phyloP scores from a whole-genome alignment of 2,113 vertebrate genomes.

The Crotalus helleri region DNA sequence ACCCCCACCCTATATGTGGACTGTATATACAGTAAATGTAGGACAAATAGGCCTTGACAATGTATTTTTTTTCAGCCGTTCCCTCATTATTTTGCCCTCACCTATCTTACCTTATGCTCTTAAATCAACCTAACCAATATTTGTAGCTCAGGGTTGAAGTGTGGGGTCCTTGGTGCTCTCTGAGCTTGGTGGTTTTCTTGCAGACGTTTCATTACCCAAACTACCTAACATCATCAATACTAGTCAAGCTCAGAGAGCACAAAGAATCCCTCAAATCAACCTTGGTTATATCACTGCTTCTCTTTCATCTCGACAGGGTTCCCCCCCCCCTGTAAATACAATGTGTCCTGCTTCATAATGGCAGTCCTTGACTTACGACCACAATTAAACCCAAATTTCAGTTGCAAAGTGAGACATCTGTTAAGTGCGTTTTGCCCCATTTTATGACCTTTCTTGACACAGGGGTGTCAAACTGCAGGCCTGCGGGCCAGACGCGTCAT shows the following conservation, averaged over 20 bases:
- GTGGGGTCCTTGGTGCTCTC: background rate
- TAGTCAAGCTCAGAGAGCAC: background rate
- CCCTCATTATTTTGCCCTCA: background rate
- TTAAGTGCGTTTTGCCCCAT: background rate
- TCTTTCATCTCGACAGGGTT: background rate
- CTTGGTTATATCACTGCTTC: background rate
- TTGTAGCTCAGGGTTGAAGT: background rate
- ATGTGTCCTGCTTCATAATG: background rate
- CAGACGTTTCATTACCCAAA: background rate
- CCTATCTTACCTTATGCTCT: background rate
- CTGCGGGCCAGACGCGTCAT: too few relatives aligned
- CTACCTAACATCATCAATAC: background rate
- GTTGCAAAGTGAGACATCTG: background rate
- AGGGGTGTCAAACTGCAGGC: too few relatives aligned
- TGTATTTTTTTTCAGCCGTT: background rate
- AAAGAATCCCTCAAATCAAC: background rate
- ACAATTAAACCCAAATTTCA: background rate
- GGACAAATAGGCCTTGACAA: background rate
- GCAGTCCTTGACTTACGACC: background rate
- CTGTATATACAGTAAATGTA: background rate
- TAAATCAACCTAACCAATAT: background rate
- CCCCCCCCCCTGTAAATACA: background rate
- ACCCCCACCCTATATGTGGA: constrained; percentile 44
- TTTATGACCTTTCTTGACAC: background rate
- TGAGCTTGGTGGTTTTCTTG: background rate